phyloP scores from a whole-genome alignment of 2,113 vertebrate species.

The Furnarius figulus region DNA sequence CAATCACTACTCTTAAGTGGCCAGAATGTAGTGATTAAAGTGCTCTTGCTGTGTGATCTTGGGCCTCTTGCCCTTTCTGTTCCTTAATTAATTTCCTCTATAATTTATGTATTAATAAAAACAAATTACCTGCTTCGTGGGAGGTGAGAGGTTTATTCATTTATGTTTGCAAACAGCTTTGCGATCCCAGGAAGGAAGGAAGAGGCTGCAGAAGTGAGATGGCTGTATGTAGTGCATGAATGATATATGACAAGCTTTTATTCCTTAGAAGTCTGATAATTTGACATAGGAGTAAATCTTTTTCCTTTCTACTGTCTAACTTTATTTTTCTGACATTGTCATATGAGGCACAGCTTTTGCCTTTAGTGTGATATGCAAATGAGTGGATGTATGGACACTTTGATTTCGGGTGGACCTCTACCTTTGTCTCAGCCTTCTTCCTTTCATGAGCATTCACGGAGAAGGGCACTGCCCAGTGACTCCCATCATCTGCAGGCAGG shows the following conservation, averaged over 20 bases:
- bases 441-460: background rate
- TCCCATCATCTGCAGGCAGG: background rate
- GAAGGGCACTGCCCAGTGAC: background rate
- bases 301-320: background rate
- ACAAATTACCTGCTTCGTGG: conserved; percentile 55
- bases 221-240: background rate
- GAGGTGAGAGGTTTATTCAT: conserved; percentile 35
- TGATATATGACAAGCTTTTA: conserved; percentile 6
- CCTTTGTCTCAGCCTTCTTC: background rate
- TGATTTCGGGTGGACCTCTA: background rate
- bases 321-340: background rate
- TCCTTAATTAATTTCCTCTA: conserved; percentile 65
- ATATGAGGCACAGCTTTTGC: background rate
- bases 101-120: conserved; percentile 62
- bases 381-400: background rate
- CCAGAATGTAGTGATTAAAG: conserved; percentile 42
- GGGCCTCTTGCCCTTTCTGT: conserved; percentile 45
- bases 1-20: background rate
- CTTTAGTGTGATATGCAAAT: background rate
- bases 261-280: background rate
- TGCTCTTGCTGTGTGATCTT: conserved; percentile 44
- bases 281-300: background rate
- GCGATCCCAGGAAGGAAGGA: background rate
- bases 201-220: background rate
- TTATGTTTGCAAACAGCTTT: conserved; percentile 46